These are phyloP conservation scores for Oasisia sp. DNA, from an alignment of 2,888 invertebrate species.

Conservation along the genomic window DNA sequence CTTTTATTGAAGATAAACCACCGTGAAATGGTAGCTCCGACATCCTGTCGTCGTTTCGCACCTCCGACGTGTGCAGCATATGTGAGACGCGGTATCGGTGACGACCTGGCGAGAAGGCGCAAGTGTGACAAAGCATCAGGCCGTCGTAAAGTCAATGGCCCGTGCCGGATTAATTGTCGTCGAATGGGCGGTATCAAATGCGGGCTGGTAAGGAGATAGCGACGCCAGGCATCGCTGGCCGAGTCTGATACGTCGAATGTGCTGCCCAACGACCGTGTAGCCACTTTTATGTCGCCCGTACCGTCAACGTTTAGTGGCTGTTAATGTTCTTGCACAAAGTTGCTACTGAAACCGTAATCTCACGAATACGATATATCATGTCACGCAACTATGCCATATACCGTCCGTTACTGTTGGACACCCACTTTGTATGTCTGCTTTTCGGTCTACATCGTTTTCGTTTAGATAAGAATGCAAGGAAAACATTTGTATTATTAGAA, in stretches of 20 bases:
- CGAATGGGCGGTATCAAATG: background rate
- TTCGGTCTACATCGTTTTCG: background rate
- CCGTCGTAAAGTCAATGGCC: background rate
- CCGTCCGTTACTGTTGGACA: background rate
- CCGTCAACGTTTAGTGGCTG: background rate
- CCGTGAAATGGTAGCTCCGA: background rate
- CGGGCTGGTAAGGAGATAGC: constrained; percentile 1
- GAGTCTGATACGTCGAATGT: background rate
- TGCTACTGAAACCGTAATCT: background rate
- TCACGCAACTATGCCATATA: background rate
- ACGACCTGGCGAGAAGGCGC: background rate
- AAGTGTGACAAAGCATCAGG: background rate
- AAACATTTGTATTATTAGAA: background rate
- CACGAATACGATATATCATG: background rate
- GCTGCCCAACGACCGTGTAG: background rate
- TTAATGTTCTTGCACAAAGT: background rate
- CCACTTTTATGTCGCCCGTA: background rate
- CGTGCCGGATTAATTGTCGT: background rate
- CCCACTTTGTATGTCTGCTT: background rate
- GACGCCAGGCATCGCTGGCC: background rate
- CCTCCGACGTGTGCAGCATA: background rate
- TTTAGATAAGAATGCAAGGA: background rate
- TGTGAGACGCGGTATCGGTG: background rate
- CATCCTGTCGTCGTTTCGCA: constrained; percentile 1
- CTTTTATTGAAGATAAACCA: constrained; percentile 17